Conservation (phyloP, 2,113 vertebrate genomes). For the Muntiacus muntjak region DNA sequence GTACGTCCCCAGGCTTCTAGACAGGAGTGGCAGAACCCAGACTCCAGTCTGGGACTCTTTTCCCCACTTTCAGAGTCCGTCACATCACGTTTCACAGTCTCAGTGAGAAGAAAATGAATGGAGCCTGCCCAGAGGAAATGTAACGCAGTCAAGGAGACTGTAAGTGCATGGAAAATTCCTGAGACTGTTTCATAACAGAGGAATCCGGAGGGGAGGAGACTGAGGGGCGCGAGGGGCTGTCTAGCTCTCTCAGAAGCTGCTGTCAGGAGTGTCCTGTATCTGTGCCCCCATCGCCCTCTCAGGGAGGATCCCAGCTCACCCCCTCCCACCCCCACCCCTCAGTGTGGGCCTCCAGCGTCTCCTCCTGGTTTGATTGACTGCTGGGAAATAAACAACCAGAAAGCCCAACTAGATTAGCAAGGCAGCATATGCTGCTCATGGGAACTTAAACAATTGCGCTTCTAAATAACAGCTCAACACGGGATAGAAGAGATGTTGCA, state of each 20-base stretch:
- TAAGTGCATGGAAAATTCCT: slow-evolving; percentile 42
- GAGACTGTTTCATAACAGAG: not conserved
- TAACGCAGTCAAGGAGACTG: not conserved
- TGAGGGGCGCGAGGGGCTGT: not conserved
- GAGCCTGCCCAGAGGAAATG: slow-evolving; percentile 16
- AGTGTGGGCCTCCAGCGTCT: not conserved
- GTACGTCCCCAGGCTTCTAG: not conserved
- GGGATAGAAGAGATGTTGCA: slow-evolving; percentile 47
- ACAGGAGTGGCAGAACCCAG: not conserved
- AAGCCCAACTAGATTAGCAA: slow-evolving; percentile 13
- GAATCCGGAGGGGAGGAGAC: not conserved
- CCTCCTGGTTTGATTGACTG: slow-evolving; percentile 14
- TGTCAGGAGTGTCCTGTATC: not conserved
- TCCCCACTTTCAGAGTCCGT: not conserved
- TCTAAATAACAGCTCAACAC: slow-evolving; percentile 44
- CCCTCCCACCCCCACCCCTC: not conserved
- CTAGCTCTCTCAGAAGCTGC: not conserved
- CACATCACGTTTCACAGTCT: not conserved
- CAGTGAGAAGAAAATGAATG: not conserved
- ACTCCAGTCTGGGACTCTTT: not conserved
- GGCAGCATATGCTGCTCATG: slow-evolving; percentile 34
- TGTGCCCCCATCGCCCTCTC: not conserved
- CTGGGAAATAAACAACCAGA: not conserved
- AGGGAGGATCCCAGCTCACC: not conserved
- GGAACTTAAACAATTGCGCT: slow-evolving; percentile 58